A percentile compares a stretch with the other conserved stretches of the same genome.
Evolutionary conservation across 2,113 vertebrate genomes (phyloP).

Genomic region (Xiphorhynchus elegans): DNA sequence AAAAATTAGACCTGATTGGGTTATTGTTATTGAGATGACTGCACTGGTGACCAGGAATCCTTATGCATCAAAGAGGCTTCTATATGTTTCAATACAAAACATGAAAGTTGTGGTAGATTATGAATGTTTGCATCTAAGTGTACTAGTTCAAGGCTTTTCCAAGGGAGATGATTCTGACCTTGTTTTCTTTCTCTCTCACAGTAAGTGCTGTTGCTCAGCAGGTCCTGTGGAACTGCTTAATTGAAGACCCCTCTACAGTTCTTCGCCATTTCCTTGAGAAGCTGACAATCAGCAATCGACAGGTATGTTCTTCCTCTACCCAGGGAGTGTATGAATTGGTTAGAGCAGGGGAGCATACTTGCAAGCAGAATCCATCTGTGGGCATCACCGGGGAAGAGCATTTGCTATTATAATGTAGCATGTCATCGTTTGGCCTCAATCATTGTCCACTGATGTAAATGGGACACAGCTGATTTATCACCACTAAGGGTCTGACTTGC

Average conservation of each 20-base stretch:
- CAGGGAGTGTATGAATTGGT: too few relatives aligned
- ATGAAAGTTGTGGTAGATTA: background rate
- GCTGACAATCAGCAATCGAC: conserved; percentile 96
- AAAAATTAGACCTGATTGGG: background rate
- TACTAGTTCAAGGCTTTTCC: background rate
- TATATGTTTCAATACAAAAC: background rate
- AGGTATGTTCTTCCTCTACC: conserved; percentile 74
- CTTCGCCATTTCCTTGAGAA: conserved; percentile 97
- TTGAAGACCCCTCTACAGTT: conserved; percentile 97
- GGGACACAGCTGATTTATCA: background rate
- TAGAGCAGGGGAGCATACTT: background rate
- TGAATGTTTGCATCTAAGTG: background rate
- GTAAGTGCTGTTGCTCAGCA: conserved; percentile 97
- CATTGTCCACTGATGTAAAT: background rate
- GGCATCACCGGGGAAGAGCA: background rate
- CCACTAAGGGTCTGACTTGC: background rate
- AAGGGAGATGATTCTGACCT: background rate
- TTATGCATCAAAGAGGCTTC: background rate
- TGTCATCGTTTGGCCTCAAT: background rate
- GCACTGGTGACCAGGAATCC: background rate
- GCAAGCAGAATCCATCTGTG: background rate
- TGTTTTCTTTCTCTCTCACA: conserved; percentile 61
- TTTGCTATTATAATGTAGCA: background rate
- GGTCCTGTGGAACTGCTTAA: conserved; percentile 97
- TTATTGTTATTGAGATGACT: background rate